Evolutionary conservation across 1,140 invertebrate species (phyloP).

Genomic region (Radopholus similis): DNA sequence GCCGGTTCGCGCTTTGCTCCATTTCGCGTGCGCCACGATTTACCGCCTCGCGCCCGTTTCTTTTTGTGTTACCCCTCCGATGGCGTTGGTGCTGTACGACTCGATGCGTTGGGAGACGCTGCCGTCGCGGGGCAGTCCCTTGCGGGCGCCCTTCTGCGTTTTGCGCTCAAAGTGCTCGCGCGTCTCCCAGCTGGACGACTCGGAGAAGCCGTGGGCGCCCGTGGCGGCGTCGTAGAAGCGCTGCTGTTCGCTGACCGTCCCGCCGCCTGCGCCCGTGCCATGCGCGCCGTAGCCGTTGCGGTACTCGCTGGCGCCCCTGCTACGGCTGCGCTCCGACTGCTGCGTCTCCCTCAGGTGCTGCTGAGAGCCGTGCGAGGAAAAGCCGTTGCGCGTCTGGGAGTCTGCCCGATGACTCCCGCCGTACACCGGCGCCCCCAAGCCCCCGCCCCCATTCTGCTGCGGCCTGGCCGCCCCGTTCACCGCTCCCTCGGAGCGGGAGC

Average conservation of each 20-base stretch:
- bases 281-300: conserved; percentile 24
- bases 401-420: not conserved
- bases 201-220: conserved; percentile 45
- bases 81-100: not conserved
- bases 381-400: conserved; percentile 16
- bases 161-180: conserved; percentile 58
- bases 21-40: too few species aligned
- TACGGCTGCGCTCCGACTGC: conserved; percentile 2
- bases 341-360: conserved; percentile 9
- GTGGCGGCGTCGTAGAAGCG: conserved; percentile 35
- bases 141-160: conserved; percentile 38
- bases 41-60: not conserved
- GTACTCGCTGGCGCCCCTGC: conserved; percentile 19
- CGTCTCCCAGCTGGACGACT: conserved; percentile 53
- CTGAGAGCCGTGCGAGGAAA: conserved; percentile 10
- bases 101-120: not conserved
- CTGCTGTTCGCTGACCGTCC: conserved; percentile 9
- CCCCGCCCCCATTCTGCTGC: conserved; percentile 12
- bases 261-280: not conserved
- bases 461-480: conserved; percentile 1
- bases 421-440: not conserved
- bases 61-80: conserved; percentile 6
- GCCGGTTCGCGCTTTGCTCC: too few species aligned
- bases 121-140: not conserved
- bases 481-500: conserved; percentile 13